Base-by-base conservation (phyloP, 2,888 invertebrate genomes). In the Incurvaria masculella region DNA sequence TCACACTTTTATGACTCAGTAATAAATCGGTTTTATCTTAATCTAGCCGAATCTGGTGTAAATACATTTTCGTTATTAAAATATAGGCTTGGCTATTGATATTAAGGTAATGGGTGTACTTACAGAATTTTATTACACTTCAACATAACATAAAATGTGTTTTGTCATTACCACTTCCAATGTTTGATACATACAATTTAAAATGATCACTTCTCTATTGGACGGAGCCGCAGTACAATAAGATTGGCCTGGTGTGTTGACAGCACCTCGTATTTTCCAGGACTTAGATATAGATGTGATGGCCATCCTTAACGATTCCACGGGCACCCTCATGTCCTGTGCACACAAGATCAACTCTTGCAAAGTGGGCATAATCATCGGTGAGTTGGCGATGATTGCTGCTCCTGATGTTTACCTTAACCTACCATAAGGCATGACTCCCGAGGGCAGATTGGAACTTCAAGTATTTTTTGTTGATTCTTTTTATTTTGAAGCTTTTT, bases 221-320 rank as follows among this genome's bases (percentile, higher is more conserved):
- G n/a, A n/a, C n/a, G n/a, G n/a, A n/a, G n/a, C n/a, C n/a, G n/a
- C n/a, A n/a, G n/a, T n/a, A n/a, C n/a, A n/a, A n/a, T n/a, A n/a
- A n/a, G 14, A 33, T 33, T 33, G 33, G 10, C 33, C 3, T n/a
- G 33, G 33, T 33, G 4, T 33, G 14, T 33, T 33, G 33, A 33
- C 33, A 33, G 3, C 3, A 11, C 11, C 33, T 62, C 57, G 50
- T 54, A 64, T 66, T 70, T 78, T 82, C 57, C 82, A 89, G 89
- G 92, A 92, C 65, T 81, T 91, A 57, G 71, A 84, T 58, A 87
- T 97, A 62, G 86, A 88, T 59, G 89, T 96, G 62, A 88, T 89
- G 80, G 96, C 94, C 57, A 85, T 97, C 61, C 83, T 97, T 61
- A 97, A 97, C 69, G 96, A 97, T 74, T 92, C 96, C 50, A 93